These are phyloP conservation scores for Pomacea canaliculata DNA, from an alignment of 2,888 invertebrate species.

Conservation along the genomic window DNA sequence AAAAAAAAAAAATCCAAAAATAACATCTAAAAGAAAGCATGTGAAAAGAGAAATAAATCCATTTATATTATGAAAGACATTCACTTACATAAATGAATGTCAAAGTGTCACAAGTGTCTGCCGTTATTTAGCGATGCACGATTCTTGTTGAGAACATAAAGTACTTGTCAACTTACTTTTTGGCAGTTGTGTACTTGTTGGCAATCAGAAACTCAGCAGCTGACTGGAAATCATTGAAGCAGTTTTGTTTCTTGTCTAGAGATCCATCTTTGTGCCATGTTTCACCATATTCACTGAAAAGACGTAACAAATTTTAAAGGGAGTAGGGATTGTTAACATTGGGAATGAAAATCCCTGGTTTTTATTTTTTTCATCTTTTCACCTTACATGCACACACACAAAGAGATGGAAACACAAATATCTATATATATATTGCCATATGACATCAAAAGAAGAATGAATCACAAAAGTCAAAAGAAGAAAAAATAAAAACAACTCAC, in stretches of 20 bases:
- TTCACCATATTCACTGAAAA: slow-evolving; percentile 91
- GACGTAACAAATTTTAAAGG: not conserved
- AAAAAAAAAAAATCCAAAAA: slow-evolving; percentile 4
- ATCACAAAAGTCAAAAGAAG: too few relatives aligned
- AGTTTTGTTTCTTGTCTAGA: slow-evolving; percentile 93
- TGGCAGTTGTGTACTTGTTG: slow-evolving; percentile 82
- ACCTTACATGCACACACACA: too few relatives aligned
- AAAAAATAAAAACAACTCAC: slow-evolving; percentile 72
- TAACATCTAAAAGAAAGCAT: too few relatives aligned
- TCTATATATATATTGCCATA: too few relatives aligned
- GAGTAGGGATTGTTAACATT: too few relatives aligned
- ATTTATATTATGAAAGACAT: not conserved
- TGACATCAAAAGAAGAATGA: too few relatives aligned
- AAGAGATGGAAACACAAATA: too few relatives aligned
- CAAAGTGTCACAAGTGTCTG: not conserved
- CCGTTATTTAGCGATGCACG: not conserved
- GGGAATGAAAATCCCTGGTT: too few relatives aligned
- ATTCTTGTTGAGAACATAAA: not conserved
- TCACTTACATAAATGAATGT: too few relatives aligned
- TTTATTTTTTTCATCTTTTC: too few relatives aligned
- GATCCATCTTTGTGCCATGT: slow-evolving; percentile 94
- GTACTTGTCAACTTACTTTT: slow-evolving; percentile 71
- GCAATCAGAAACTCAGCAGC: slow-evolving; percentile 89
- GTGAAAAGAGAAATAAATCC: not conserved
- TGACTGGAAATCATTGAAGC: slow-evolving; percentile 94